These are phyloP conservation scores for Forbesichthys papilliferus DNA, from an alignment of 2,113 vertebrate species.

Conservation along the genomic window DNA sequence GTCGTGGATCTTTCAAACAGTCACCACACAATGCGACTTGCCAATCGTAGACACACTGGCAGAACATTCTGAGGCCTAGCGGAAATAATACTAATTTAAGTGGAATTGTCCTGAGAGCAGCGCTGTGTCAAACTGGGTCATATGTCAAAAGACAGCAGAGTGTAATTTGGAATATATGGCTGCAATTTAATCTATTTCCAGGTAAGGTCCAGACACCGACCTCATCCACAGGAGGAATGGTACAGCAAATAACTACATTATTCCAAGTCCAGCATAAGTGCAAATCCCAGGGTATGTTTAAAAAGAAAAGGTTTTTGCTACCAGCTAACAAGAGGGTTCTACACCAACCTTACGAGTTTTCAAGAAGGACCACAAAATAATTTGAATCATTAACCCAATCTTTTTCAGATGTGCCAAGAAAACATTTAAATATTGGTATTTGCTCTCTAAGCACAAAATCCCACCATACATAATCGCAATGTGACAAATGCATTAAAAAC, in stretches of 20 bases:
- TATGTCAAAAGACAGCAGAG: slow-evolving; percentile 21
- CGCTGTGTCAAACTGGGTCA: slow-evolving; percentile 31
- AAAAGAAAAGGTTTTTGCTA: slow-evolving; percentile 17
- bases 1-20: too few species aligned
- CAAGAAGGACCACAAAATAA: too few species aligned
- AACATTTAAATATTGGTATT: background rate
- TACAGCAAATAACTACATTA: slow-evolving; percentile 11
- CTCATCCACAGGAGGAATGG: slow-evolving; percentile 42
- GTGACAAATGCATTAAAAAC: slow-evolving; percentile 32
- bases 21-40: slow-evolving; percentile 7
- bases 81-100: slow-evolving; percentile 12
- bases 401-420: background rate
- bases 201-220: slow-evolving; percentile 38
- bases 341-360: slow-evolving; percentile 1
- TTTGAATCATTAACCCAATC: background rate
- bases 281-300: slow-evolving; percentile 19
- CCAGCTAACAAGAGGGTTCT: slow-evolving; percentile 27
- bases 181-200: slow-evolving; percentile 57
- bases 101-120: slow-evolving; percentile 23
- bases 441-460: slow-evolving; percentile 36
- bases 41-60: slow-evolving; percentile 29
- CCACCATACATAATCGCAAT: slow-evolving; percentile 8
- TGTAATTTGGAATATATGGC: slow-evolving; percentile 43
- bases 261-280: slow-evolving; percentile 36
- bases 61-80: slow-evolving; percentile 2